Evolutionary conservation across 2,113 vertebrate genomes (phyloP), one percentile per base, ranked within the genome.

Genomic region (Chlamydotis undulata): DNA sequence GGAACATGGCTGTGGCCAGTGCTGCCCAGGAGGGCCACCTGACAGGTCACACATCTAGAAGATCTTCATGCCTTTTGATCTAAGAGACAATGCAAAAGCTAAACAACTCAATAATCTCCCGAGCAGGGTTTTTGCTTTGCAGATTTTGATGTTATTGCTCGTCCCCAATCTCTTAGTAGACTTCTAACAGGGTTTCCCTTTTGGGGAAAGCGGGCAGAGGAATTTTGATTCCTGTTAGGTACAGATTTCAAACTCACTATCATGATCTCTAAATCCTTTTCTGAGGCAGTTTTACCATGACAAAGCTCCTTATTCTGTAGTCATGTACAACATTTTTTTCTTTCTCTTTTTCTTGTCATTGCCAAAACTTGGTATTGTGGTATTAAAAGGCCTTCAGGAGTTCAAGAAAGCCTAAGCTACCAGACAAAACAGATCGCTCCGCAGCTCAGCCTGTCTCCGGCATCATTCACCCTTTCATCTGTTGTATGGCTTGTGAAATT

Each of bases 21-120:
- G 39, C 39, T 81, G 55, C 23, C 29, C 47, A 35, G 29, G 39
- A 86, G 15, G 2, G 18, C 59, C 77, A 56, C 33, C 39, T 47
- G 14, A 25, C 24, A 37, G 65, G 57, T 56, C 1, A 0, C 16
- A 2, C 0, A 0, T 47, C 63, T 41, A 1, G 1, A 83, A 91
- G 47, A 59, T 81, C n/a, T 87, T 89, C 18, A 15, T 64, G 23
- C 17, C 31, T 52, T 69, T 87, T 83, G 26, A 68, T 83, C 19
- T 50, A 41, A 53, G 61, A 90, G 63, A 28, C 26, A 65, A 25
- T 23, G n/a, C 3, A 2, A 73, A n/a, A 55, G 26, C 21, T n/a
- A 23, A 91, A 52, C 41, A 87, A 43, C 19, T 85, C 45, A 8
- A 7, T 39, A 39, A 56, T 73, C 26, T 25, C 18, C 57, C 65